Percentiles rank a stretch among this genome's conserved stretches.
Evolutionary conservation across 2,797 vertebrate species (phyloP).

Genomic region (Rallus crepitans): DNA sequence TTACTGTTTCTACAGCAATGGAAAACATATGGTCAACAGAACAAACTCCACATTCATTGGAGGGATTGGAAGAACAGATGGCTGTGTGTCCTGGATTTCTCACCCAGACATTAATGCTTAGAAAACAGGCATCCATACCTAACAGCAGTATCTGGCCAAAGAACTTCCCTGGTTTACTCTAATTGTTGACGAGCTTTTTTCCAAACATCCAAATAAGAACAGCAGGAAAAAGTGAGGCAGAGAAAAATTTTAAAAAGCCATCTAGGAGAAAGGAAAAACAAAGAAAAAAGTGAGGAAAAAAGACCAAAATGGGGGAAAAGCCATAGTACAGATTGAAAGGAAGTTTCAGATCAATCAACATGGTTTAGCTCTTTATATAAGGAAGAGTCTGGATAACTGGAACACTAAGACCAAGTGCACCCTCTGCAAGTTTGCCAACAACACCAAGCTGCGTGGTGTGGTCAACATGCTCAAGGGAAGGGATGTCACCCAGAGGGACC

Average conservation of each 20-base stretch:
- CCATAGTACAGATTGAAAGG: not conserved
- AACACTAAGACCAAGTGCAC: no score
- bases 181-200: not conserved
- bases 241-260: not conserved
- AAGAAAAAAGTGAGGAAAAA: not conserved
- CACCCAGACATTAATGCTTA: not conserved
- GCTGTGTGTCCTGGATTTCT: not conserved
- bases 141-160: not conserved
- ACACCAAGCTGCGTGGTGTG: no score
- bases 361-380: not conserved
- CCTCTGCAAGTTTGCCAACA: no score
- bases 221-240: not conserved
- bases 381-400: not conserved
- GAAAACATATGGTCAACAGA: not conserved
- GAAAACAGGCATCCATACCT: slow-evolving; percentile 1
- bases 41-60: not conserved
- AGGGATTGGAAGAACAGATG: not conserved
- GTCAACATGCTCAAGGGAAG: no score
- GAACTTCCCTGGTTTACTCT: not conserved
- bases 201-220: not conserved
- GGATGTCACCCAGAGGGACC: no score
- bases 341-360: not conserved
- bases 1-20: not conserved
- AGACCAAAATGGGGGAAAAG: not conserved
- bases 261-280: not conserved